A percentile compares a stretch with the other conserved stretches of the same genome.
Conservation (phyloP, 1,140 invertebrate genomes). For the Eubasilissa regina region DNA sequence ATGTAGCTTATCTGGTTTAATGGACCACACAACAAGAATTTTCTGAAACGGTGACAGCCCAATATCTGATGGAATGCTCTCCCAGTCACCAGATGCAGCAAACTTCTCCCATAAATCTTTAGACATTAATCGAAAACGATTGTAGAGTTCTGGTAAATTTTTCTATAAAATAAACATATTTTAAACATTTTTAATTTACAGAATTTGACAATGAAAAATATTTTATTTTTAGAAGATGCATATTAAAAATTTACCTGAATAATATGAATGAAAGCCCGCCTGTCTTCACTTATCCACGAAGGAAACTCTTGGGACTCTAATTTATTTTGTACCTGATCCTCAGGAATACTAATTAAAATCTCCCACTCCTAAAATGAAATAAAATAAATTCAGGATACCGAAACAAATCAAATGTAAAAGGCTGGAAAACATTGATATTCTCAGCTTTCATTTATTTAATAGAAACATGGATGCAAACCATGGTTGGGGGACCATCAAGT, state of each 20-base stretch:
- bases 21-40: conserved; percentile 85
- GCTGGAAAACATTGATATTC: too few species aligned
- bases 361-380: conserved; percentile 55
- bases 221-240: conserved; percentile 49
- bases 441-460: too few species aligned
- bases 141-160: conserved; percentile 62
- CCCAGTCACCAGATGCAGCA: conserved; percentile 60
- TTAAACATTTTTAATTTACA: background rate
- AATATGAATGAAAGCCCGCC: conserved; percentile 37
- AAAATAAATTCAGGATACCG: background rate
- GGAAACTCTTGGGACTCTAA: conserved; percentile 40
- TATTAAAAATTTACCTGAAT: conserved; percentile 51
- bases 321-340: conserved; percentile 48
- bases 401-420: too few species aligned
- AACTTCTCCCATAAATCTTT: conserved; percentile 64
- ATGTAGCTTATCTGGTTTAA: conserved; percentile 87
- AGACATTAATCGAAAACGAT: conserved; percentile 64
- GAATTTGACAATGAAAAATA: background rate
- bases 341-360: conserved; percentile 51
- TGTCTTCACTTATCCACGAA: conserved; percentile 48
- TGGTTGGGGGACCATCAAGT: too few species aligned
- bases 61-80: conserved; percentile 69
- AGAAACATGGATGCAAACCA: too few species aligned
- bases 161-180: conserved; percentile 53
- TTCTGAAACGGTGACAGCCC: conserved; percentile 85